A percentile compares a stretch with the other conserved stretches of the same genome.
These are phyloP conservation scores for Trichopoda pennipes DNA, from an alignment of 2,888 invertebrate species.

Conservation along the genomic window DNA sequence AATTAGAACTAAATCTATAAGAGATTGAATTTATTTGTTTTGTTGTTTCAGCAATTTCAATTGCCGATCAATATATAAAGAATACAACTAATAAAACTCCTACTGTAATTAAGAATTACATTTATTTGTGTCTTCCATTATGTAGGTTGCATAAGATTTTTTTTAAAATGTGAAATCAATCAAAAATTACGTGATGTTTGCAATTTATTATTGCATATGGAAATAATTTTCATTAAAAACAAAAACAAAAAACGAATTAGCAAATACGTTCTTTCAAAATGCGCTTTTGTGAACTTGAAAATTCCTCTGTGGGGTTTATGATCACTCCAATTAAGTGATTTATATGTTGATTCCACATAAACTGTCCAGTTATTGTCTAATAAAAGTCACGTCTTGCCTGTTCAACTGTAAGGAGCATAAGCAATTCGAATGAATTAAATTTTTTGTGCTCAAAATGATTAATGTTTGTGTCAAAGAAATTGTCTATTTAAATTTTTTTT, in stretches of 20 bases:
- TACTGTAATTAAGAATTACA: slow-evolving; percentile 44
- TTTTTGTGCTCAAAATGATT: slow-evolving; percentile 59
- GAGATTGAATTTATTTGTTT: not conserved
- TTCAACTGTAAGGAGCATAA: slow-evolving; percentile 6
- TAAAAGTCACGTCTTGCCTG: slow-evolving; percentile 60
- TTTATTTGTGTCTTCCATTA: slow-evolving; percentile 20
- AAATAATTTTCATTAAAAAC: not conserved
- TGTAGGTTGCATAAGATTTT: slow-evolving; percentile 39
- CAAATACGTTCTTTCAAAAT: not conserved
- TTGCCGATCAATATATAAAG: too few relatives aligned
- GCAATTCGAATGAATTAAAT: slow-evolving; percentile 2
- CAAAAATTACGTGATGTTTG: slow-evolving; percentile 16
- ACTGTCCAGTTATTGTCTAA: slow-evolving; percentile 50
- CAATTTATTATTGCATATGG: not conserved
- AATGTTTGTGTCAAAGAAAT: slow-evolving; percentile 62
- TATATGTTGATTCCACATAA: slow-evolving; percentile 32
- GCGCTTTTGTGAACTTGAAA: not conserved
- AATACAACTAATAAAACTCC: slow-evolving; percentile 19
- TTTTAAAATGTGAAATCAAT: slow-evolving; percentile 21
- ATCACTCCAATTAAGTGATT: slow-evolving; percentile 14
- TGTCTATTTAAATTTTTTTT: slow-evolving; percentile 50
- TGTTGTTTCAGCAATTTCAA: not conserved
- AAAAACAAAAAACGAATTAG: too few relatives aligned
- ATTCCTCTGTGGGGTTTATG: not conserved
- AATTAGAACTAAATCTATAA: too few relatives aligned